Evolutionary conservation across 2,113 vertebrate genomes (phyloP), one percentile per base, ranked within the genome.

Genomic region (Phylloscopus whistleri): DNA sequence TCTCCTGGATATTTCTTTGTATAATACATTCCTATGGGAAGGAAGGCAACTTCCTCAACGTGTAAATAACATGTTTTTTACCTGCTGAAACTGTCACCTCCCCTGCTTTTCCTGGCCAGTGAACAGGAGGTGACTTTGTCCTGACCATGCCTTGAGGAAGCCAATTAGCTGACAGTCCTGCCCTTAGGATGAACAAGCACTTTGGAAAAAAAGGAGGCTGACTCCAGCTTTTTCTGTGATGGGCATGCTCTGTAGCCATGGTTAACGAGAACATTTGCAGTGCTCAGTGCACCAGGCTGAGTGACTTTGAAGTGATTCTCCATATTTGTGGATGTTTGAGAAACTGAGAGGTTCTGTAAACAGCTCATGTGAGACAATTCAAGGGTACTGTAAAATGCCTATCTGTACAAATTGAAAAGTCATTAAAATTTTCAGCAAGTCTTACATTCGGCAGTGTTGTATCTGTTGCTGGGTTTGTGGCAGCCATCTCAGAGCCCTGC

Each of bases 51-150:
- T 97, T 92, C 96, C 84, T 95, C 88, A 94, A 96, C 44, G 31
- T 98, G 97, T 98, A 96, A 97, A 98, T 98, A 98, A 97, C 9
- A 82, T 7, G 70, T 77, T 98, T 98, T 98, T 97, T 94, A 96
- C 73, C 95, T 97, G 97, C 80, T 96, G 93, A 87, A 91, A 72
- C 76, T 59, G 33, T 79, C 79, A 51, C 33, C 53, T 84, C 13
- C 27, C 22, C n/a, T 81, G 2, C 83, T 75, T 48, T 59, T 66
- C n/a, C n/a, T 91, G 77, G 66, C 70, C 41, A 22, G 59, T 21
- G 39, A 66, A 48, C 9, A 0, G 8, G 44, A 59, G 79, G 59
- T 75, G 85, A 55, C 58, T 51, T 78, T 58, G 74, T 46, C 28
- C 68, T 81, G 62, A 70, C 19, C 5, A 3, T 44, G 78, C 59